Percentiles rank a stretch among this genome's conserved stretches.
These are phyloP conservation scores for Drosophila sproati DNA, from an alignment of 1,140 invertebrate genomes.

Conservation along the genomic window DNA sequence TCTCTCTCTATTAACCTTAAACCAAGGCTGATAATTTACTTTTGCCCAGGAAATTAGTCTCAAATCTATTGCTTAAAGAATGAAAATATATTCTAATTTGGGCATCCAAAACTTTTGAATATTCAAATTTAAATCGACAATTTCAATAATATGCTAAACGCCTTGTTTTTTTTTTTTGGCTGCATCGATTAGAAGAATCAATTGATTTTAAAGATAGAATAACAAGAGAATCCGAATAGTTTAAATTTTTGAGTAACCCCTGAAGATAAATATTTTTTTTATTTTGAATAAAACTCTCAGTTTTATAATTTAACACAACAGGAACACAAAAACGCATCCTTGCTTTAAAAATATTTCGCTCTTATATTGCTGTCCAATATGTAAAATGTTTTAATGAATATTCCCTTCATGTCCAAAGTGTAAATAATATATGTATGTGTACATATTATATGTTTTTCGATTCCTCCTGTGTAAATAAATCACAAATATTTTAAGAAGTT, in stretches of 20 bases:
- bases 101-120: no score
- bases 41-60: background rate
- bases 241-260: no score
- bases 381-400: background rate
- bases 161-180: no score
- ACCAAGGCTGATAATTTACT: background rate
- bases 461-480: slow-evolving; percentile 30
- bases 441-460: background rate
- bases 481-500: slow-evolving; percentile 7
- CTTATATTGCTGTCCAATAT: background rate
- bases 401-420: background rate
- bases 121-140: no score
- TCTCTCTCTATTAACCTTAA: background rate
- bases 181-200: no score
- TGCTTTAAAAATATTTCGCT: slow-evolving; percentile 10
- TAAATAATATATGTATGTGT: background rate
- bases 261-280: background rate
- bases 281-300: background rate
- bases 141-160: no score
- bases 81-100: no score
- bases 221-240: no score
- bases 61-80: no score
- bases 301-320: background rate
- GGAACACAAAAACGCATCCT: background rate
- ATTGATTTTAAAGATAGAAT: no score